Evolutionary conservation across 2,113 vertebrate genomes (phyloP).

Genomic region (Nothobranchius kuhntae): DNA sequence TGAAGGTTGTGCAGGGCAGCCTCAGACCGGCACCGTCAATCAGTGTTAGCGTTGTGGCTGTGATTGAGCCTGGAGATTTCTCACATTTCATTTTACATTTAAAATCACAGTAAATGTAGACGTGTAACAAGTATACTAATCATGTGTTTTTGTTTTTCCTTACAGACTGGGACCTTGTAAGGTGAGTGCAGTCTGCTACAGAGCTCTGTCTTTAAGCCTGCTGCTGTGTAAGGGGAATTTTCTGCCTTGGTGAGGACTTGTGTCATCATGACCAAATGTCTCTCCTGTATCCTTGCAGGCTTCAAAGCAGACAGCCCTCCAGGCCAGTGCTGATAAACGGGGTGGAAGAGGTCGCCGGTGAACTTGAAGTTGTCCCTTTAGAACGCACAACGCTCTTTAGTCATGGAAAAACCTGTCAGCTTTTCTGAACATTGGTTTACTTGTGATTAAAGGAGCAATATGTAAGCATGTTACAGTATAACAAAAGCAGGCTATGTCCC

Average conservation of each 20-base stretch:
- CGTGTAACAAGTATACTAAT: no score
- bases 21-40: slow-evolving; percentile 51
- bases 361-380: slow-evolving; percentile 26
- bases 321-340: slow-evolving; percentile 18
- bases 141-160: not conserved
- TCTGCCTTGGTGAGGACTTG: slow-evolving; percentile 63
- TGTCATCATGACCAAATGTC: slow-evolving; percentile 61
- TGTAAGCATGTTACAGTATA: no score
- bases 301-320: slow-evolving; percentile 34
- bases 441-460: not conserved
- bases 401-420: not conserved
- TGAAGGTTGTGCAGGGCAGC: slow-evolving; percentile 58
- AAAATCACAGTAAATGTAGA: no score
- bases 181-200: slow-evolving; percentile 42
- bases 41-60: slow-evolving; percentile 42
- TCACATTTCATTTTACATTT: no score
- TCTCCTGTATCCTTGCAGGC: slow-evolving; percentile 49
- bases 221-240: slow-evolving; percentile 69
- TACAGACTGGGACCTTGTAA: slow-evolving; percentile 8
- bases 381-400: slow-evolving; percentile 12
- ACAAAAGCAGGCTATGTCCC: no score
- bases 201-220: slow-evolving; percentile 40
- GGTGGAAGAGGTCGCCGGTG: slow-evolving; percentile 20
- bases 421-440: no score
- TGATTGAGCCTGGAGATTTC: slow-evolving; percentile 17